A percentile compares a stretch with the other conserved stretches of the same genome.
Conservation (phyloP, 2,113 vertebrate species). For the Actenoides lindsayi region DNA sequence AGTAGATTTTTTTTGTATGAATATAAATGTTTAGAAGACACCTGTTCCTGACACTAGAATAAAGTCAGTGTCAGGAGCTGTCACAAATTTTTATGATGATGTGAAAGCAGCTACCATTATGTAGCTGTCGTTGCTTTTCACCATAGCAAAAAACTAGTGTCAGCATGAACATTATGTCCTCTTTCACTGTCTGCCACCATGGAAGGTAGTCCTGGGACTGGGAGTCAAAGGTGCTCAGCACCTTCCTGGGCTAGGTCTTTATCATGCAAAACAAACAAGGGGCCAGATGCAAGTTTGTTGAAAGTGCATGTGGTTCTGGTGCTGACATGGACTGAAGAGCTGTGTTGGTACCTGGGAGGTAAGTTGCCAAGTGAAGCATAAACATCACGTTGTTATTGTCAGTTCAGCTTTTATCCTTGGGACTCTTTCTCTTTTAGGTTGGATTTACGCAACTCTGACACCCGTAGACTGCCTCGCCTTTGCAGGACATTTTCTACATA, state of each 20-base stretch:
- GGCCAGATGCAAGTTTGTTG: not conserved
- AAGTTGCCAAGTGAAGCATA: not conserved
- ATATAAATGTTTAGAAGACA: not conserved
- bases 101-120: not conserved
- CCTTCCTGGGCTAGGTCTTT: not conserved
- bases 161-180: not conserved
- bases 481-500: constrained; percentile 95
- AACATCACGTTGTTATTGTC: not conserved
- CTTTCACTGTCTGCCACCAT: not conserved
- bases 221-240: not conserved
- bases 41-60: not conserved
- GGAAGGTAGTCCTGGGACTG: not conserved
- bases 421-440: constrained; percentile 78
- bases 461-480: constrained; percentile 97
- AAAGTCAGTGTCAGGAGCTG: not conserved
- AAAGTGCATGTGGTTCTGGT: not conserved
- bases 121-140: not conserved
- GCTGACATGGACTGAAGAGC: not conserved
- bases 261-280: not conserved
- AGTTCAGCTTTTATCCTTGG: not conserved
- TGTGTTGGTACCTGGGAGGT: not conserved
- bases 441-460: constrained; percentile 97
- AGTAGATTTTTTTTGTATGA: constrained; percentile 1
- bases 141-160: not conserved
- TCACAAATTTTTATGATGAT: not conserved